Base-by-base conservation (phyloP, 2,113 vertebrate genomes). In the Sialia sialis region DNA sequence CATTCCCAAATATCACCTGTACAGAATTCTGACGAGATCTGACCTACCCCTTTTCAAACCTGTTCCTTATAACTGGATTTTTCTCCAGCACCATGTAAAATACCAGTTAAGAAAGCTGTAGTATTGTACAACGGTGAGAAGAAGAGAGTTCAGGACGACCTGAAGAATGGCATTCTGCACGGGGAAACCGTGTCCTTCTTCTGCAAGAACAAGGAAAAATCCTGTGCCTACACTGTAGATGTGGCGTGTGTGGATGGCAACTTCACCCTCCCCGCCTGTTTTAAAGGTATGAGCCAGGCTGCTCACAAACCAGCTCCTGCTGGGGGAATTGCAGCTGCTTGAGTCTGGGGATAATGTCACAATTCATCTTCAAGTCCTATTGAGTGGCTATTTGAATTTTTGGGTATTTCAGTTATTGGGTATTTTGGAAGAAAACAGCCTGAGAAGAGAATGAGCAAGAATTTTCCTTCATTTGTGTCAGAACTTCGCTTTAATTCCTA, bases 181-280 rank as follows among this genome's bases (percentile, higher is more conserved):
- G 94, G 95, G 17, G 98, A 99, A 54, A 97, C 58, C 1, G 87
- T 99, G 3, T 97, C 93, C 67, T 98, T 99, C 95, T 99, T 98
- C 94, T 99, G 99, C 96, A 97, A 98, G 96, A 98, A 99, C 55
- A 98, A 98, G 77, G 92, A 96, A 16, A 97, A 97, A n/a, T 97
- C 97, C 9, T 99, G 99, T 76, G 98, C 98, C 77, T 99, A 99
- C 16, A 98, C 98, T 0, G 98, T 98, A 16, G 96, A 92, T 16
- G 96, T 73, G 60, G 93, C 96, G 3, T 99, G 99, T 34, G 46
- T 97, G 8, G 97, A 99, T 8, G 98, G 99, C 55, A 96, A 93
- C 49, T 94, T 99, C 8, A 96, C 97, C 12, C 84, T 98, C 41
- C 99, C 99, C 11, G 96, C 94, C 25, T 99, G 99, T 87, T 99